Percentiles rank a stretch among this genome's conserved stretches.
Conservation (phyloP, 1,140 invertebrate genomes). For the Procambarus virginalis region DNA sequence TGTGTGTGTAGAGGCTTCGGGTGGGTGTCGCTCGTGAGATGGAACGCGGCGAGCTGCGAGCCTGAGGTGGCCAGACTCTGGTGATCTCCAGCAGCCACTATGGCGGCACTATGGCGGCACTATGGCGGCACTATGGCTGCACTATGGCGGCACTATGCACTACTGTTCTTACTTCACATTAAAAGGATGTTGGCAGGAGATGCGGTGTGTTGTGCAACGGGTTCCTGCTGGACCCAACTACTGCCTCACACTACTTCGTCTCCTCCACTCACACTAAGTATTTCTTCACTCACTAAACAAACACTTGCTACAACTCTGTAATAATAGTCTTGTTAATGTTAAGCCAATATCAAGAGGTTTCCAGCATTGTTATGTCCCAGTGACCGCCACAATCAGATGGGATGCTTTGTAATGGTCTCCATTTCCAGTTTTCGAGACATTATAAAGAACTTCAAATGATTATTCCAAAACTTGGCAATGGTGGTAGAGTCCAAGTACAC, state of each 20-base stretch:
- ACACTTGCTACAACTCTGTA: neutral
- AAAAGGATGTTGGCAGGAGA: no score
- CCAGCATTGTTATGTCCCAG: conserved; percentile 25
- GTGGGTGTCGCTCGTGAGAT: neutral
- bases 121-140: no score
- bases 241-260: neutral
- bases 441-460: neutral
- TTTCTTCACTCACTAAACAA: neutral
- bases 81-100: no score
- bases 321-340: conserved; percentile 1
- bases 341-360: conserved; percentile 53
- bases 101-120: no score
- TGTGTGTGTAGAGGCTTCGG: neutral
- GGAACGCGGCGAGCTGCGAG: no score
- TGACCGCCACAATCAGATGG: conserved; percentile 17
- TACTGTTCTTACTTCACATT: no score
- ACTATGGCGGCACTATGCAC: neutral
- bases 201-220: no score
- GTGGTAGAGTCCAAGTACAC: neutral
- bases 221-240: no score
- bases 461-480: neutral
- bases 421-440: neutral
- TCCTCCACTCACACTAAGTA: neutral
- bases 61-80: no score
- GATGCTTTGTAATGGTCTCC: conserved; percentile 2